phyloP scores from a whole-genome alignment of 2,113 vertebrate species.

The Strix aluco region DNA sequence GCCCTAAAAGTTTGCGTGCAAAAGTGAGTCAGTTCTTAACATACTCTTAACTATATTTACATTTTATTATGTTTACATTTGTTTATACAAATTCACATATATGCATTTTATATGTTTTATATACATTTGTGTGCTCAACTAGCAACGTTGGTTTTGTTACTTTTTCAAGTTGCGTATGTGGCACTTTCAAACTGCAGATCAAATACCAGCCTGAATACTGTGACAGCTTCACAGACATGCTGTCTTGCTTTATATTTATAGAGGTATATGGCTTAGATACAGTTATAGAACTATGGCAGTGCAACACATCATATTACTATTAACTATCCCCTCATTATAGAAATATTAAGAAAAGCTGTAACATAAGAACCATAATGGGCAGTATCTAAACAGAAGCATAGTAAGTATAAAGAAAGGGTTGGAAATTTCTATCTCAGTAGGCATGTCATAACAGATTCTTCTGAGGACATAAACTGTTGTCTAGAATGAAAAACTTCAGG shows the following conservation, averaged over 20 bases:
- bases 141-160: neutral
- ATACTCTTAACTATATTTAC: neutral
- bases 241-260: neutral
- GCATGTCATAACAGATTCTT: neutral
- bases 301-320: neutral
- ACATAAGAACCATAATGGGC: neutral
- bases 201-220: neutral
- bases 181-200: neutral
- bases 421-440: neutral
- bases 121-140: neutral
- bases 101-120: neutral
- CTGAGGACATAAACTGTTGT: neutral
- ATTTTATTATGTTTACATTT: neutral
- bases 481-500: neutral
- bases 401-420: neutral
- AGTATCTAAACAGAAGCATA: neutral
- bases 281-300: neutral
- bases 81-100: neutral
- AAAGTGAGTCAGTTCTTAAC: neutral
- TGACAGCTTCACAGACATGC: neutral
- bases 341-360: neutral
- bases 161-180: neutral
- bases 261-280: neutral
- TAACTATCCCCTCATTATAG: neutral
- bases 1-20: neutral